A percentile compares a stretch with the other conserved stretches of the same genome.
These are phyloP conservation scores for Smithornis capensis DNA, from an alignment of 2,113 vertebrate genomes.

Conservation along the genomic window DNA sequence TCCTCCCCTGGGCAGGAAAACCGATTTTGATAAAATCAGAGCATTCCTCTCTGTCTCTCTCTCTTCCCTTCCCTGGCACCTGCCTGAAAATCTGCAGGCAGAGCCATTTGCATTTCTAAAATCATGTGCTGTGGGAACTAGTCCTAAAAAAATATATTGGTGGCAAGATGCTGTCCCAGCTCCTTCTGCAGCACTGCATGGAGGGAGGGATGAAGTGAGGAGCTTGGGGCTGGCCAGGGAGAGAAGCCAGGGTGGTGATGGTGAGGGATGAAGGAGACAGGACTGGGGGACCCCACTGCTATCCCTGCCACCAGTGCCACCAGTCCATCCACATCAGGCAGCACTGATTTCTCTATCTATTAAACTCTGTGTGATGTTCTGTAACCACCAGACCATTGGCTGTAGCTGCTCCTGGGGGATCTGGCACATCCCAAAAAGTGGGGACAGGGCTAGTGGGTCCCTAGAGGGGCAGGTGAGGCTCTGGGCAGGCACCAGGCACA, in stretches of 20 bases:
- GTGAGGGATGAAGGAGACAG: not conserved
- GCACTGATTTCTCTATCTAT: accelerated
- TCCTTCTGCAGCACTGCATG: not conserved
- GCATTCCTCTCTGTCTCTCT: not conserved
- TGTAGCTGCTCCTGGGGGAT: accelerated
- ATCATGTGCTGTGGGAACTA: not conserved
- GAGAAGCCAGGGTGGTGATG: accelerated
- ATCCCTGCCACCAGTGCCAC: not conserved
- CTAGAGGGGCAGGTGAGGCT: not conserved
- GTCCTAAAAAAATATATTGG: not conserved
- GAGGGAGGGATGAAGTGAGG: not conserved
- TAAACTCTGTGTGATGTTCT: not conserved
- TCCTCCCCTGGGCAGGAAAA: conserved; percentile 53
- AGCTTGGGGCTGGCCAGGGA: not conserved
- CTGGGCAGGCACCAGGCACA: not conserved
- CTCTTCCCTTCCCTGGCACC: not conserved
- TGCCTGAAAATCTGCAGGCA: conserved; percentile 3
- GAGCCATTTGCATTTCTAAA: conserved; percentile 13
- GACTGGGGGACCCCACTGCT: not conserved
- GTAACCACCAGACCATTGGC: accelerated
- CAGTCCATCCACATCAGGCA: accelerated
- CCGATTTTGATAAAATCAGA: conserved; percentile 45
- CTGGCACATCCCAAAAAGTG: accelerated
- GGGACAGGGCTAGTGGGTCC: not conserved
- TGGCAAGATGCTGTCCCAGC: not conserved